Conservation (phyloP, 1,140 invertebrate genomes). For the Gryllus bimaculatus region DNA sequence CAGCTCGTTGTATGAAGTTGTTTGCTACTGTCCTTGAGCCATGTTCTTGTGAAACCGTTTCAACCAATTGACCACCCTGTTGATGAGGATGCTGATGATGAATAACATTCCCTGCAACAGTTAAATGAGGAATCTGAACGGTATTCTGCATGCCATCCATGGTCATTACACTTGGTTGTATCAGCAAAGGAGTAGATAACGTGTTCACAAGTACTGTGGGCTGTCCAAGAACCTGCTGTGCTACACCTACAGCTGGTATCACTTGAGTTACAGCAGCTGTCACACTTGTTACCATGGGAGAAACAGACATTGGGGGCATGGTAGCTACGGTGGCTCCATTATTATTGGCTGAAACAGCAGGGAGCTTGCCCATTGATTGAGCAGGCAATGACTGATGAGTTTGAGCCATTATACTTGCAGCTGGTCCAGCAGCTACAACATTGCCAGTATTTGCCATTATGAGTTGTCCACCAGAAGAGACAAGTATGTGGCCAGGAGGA, state of each 20-base stretch:
- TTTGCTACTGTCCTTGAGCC: slow-evolving; percentile 29
- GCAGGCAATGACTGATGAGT: slow-evolving; percentile 35
- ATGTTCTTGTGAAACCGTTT: slow-evolving; percentile 18
- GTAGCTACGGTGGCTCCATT: slow-evolving; percentile 23
- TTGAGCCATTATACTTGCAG: slow-evolving; percentile 46
- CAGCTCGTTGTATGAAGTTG: slow-evolving; percentile 18
- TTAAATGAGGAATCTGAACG: slow-evolving; percentile 46
- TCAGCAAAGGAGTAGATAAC: slow-evolving; percentile 60
- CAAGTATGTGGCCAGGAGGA: slow-evolving; percentile 58
- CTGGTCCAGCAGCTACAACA: slow-evolving; percentile 11
- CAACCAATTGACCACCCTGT: slow-evolving; percentile 13
- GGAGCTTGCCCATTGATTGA: slow-evolving; percentile 14
- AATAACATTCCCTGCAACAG: slow-evolving; percentile 37
- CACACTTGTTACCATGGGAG: slow-evolving; percentile 58
- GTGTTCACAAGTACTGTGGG: slow-evolving; percentile 74
- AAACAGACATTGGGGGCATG: slow-evolving; percentile 55
- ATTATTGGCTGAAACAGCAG: neutral
- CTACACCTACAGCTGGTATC: slow-evolving; percentile 39
- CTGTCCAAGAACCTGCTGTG: slow-evolving; percentile 57
- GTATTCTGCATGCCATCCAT: slow-evolving; percentile 54
- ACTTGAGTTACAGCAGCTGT: slow-evolving; percentile 43
- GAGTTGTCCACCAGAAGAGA: slow-evolving; percentile 62
- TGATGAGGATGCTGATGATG: slow-evolving; percentile 14
- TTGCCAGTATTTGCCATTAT: slow-evolving; percentile 51
- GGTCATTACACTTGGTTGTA: slow-evolving; percentile 60